Evolutionary conservation across 1,140 invertebrate genomes (phyloP).

Genomic region (Hylyphantes graminicola): DNA sequence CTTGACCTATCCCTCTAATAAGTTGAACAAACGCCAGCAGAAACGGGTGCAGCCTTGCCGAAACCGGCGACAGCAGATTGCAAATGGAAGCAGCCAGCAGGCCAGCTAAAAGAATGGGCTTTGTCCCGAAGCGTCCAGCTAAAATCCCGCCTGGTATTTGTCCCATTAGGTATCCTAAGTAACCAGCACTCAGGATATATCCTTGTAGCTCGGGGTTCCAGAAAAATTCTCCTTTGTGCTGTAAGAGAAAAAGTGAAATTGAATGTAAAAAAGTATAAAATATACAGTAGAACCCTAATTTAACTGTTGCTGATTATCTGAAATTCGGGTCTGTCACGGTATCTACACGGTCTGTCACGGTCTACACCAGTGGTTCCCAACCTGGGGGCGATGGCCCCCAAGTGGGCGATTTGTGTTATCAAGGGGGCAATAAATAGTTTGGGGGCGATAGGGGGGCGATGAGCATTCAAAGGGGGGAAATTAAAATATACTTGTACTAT

Average conservation of each 20-base stretch:
- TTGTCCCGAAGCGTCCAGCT: slow-evolving; percentile 82
- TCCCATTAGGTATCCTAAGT: slow-evolving; percentile 85
- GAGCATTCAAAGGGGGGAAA: too few species aligned
- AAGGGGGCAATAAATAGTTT: too few species aligned
- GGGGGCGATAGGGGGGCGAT: too few species aligned
- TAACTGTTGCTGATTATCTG: too few species aligned
- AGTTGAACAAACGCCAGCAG: slow-evolving; percentile 2
- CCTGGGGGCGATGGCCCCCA: too few species aligned
- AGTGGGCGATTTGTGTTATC: too few species aligned
- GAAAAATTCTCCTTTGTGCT: slow-evolving; percentile 53
- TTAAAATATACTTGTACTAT: too few species aligned
- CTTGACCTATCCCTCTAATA: slow-evolving; percentile 34
- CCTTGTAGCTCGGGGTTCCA: slow-evolving; percentile 63
- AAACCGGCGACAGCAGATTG: slow-evolving; percentile 75
- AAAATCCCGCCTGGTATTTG: slow-evolving; percentile 84
- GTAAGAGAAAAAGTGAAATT: neutral
- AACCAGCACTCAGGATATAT: slow-evolving; percentile 83
- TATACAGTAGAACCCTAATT: too few species aligned
- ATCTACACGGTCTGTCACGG: too few species aligned
- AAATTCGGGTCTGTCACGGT: too few species aligned
- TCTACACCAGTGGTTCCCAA: too few species aligned
- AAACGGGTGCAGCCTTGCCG: slow-evolving; percentile 61
- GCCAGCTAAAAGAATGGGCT: slow-evolving; percentile 85
- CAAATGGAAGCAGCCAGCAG: slow-evolving; percentile 83
- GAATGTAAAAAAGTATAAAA: too few species aligned